Base-by-base conservation (phyloP, 1,140 invertebrate genomes). In the Drosophila albomicans region DNA sequence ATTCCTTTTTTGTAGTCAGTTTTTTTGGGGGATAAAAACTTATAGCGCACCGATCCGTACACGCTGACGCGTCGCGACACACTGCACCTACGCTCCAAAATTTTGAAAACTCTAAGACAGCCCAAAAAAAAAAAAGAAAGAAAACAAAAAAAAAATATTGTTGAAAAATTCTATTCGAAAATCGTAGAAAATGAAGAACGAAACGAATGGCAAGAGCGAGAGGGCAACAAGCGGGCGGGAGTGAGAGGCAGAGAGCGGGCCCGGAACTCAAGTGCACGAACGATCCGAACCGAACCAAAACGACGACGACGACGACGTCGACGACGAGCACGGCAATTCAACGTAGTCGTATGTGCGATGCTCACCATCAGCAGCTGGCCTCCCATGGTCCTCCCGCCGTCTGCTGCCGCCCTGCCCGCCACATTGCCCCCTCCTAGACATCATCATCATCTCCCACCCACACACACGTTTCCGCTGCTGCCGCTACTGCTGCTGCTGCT, bases 81-180 rank as follows among this genome's bases (percentile, higher is more conserved):
- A 92, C 91, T 92, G 91, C 91, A 92, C 91, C 91, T 91, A 92
- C 91, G 91, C 88, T 92, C 91, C 81, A 92, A 91, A 91, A 87
- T 87, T 87, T 90, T 63, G 71, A 88, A 89, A 89, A 89, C 84
- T 89, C 85, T 89, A 88, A 88, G 84, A 88, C 84, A 76, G 56
- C 54, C 52, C 52, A 58, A 58, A 72, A 72, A n/a, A n/a, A n/a
- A 38, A 38, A 38, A 38, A 38, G 8, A 10, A 32, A 7, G 1
- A 8, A 32, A 32, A 7, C 6, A 32, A 32, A 32, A 5, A 32
- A 32, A 32, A 32, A 32, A 32, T 32, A 32, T 66, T 71, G 82
- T 89, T 79, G 58, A 78, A 87, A 86, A 87, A 88, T 86, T 87
- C 84, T 87, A 78, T 85, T 85, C 81, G 78, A 66, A 86, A 86